These are phyloP conservation scores for Lithophane semibrunnea DNA, from an alignment of 2,888 invertebrate species.

Conservation along the genomic window DNA sequence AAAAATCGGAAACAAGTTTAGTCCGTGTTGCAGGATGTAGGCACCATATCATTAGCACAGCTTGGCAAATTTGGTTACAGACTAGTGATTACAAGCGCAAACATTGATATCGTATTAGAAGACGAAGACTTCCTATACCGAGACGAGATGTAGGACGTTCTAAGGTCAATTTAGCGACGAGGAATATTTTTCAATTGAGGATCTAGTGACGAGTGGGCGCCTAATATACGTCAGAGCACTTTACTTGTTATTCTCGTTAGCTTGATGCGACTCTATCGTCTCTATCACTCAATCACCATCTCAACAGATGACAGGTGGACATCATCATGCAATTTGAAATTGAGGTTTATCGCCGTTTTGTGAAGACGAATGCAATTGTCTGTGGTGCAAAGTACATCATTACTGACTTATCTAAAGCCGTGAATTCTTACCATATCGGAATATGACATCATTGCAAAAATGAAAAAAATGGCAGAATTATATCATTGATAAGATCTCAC, in stretches of 20 bases:
- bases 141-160: constrained; percentile 73
- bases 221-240: constrained; percentile 74
- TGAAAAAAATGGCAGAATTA: constrained; percentile 10
- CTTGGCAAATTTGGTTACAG: constrained; percentile 56
- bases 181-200: constrained; percentile 85
- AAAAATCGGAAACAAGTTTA: constrained; percentile 16
- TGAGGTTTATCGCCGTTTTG: constrained; percentile 54
- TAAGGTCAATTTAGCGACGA: constrained; percentile 84
- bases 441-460: constrained; percentile 51
- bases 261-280: constrained; percentile 78
- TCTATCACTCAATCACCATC: constrained; percentile 76
- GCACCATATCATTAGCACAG: constrained; percentile 38
- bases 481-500: constrained; percentile 17
- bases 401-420: constrained; percentile 46
- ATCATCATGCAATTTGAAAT: constrained; percentile 67
- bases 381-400: constrained; percentile 21
- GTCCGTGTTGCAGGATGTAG: constrained; percentile 27
- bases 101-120: constrained; percentile 43
- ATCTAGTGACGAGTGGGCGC: constrained; percentile 81
- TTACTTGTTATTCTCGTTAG: constrained; percentile 80
- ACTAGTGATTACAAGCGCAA: constrained; percentile 20
- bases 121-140: constrained; percentile 58
- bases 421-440: constrained; percentile 30
- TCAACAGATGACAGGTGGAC: constrained; percentile 67
- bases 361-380: constrained; percentile 44